These are phyloP conservation scores for Ennomos quercinarius DNA, from an alignment of 2,888 invertebrate species.

Conservation along the genomic window DNA sequence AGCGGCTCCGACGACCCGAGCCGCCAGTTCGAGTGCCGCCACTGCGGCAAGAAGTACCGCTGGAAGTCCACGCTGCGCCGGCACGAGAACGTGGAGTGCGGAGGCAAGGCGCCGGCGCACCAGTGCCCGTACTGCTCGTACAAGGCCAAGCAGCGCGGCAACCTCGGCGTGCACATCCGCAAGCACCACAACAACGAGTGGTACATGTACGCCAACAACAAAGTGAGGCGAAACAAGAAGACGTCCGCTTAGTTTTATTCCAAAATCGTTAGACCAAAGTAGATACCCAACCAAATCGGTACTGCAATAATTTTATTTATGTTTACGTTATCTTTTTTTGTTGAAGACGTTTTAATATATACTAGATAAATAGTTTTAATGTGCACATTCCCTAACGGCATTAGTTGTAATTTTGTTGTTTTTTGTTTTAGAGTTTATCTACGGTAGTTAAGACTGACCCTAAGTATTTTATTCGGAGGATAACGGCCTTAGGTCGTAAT, in stretches of 20 bases:
- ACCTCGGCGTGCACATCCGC: slow-evolving; percentile 92
- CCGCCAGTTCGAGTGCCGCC: slow-evolving; percentile 91
- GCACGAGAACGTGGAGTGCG: slow-evolving; percentile 94
- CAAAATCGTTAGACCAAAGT: slow-evolving; percentile 71
- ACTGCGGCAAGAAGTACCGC: slow-evolving; percentile 94
- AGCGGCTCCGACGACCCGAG: slow-evolving; percentile 79
- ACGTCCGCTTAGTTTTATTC: slow-evolving; percentile 53
- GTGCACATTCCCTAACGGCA: slow-evolving; percentile 83
- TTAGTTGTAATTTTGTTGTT: slow-evolving; percentile 79
- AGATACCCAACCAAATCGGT: slow-evolving; percentile 83
- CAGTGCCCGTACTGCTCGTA: slow-evolving; percentile 92
- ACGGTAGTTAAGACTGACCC: slow-evolving; percentile 82
- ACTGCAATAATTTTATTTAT: slow-evolving; percentile 82
- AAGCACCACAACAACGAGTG: slow-evolving; percentile 89
- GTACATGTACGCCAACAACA: slow-evolving; percentile 80
- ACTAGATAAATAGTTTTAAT: slow-evolving; percentile 75
- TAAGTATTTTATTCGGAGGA: slow-evolving; percentile 70
- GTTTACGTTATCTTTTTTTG: slow-evolving; percentile 67
- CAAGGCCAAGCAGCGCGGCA: slow-evolving; percentile 92
- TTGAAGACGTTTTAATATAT: slow-evolving; percentile 77
- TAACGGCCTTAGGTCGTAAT: slow-evolving; percentile 60
- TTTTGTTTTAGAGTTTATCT: slow-evolving; percentile 80
- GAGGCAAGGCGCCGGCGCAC: slow-evolving; percentile 93
- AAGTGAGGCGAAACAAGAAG: slow-evolving; percentile 79
- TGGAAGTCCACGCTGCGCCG: slow-evolving; percentile 94